Base-by-base conservation (phyloP, 2,113 vertebrate species). In the Lampris incognitus region DNA sequence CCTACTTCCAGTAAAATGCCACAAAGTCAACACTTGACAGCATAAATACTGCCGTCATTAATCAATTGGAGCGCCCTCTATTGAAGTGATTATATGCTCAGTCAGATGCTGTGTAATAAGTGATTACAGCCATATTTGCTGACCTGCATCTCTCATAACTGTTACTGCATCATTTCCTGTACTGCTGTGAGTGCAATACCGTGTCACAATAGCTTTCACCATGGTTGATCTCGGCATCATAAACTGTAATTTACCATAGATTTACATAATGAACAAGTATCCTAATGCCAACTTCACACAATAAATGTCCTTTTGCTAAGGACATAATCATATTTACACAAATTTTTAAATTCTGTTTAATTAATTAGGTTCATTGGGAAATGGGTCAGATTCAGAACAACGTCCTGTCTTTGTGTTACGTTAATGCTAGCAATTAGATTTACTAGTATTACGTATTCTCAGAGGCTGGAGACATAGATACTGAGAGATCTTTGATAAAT, bases 381-480 rank as follows among this genome's bases (percentile, higher is more conserved):
- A 9, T 4, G 9, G 48, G 4, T 49, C 48, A 49, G 48, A 5
- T 49, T 49, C 24, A 13, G 11, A 55, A 50, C 38, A 5, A n/a
- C 6, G 10, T 13, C 4, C 48, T 56, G 7, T 4, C 61, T 65
- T 70, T 55, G 4, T n/a, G 13, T 5, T 67, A 11, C 11, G 24
- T 76, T 67, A 38, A 66, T 44, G n/a, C 52, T 55, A 4, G 50
- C 49, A 50, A 57, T 57, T n/a, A n/a, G 37, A 70, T 80, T 69
- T 49, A 11, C 1, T 59, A 38, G 46, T 13, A 49, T 3, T 46
- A 48, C 51, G 38, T 44, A 56, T 63, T 64, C 48, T 66, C 55
- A 56, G 9, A 80, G 37, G 36, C 3, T 44, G 63, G 70, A 63
- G 73, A 69, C 76, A 40, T 6, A 2, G 49, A 78, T 70, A 78